Evolutionary conservation across 2,888 invertebrate species (phyloP), one percentile per base, ranked within the genome.

Genomic region (Xanthorhoe designata): DNA sequence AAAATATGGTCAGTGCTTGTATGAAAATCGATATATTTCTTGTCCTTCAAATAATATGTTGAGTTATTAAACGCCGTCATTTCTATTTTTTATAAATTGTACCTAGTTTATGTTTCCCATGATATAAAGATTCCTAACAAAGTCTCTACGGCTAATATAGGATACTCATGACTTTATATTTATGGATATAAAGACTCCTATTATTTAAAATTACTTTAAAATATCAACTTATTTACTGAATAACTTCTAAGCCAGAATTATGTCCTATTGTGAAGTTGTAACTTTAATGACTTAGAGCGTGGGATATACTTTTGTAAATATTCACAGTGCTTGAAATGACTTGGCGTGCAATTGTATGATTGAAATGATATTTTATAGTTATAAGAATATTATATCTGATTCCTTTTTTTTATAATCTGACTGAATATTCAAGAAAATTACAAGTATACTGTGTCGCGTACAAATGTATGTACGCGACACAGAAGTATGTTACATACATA

Each of bases 201-300:
- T 38, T 10, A 13, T 8, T 10, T 38, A 2, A 13, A 13, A 42
- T 13, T 42, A 10, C 13, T 42, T 13, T 2, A 9, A 38, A 38
- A 9, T 42, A 2, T 24, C 24, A 24, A 24, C 24, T 24, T 24
- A 42, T 42, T 13, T 10, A 42, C 2, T 13, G 38, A 13, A 42
- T 42, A 1, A 42, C 13, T 42, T 13, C 1, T 42, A 13, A 13
- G 38, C 4, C 35, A 5, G 5, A 35, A 35, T 35, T 35, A 29
- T 54, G 55, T 52, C 9, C 29, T n/a, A 19, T 61, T 59, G 56
- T 64, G 50, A 64, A 60, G 17, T 56, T 61, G 56, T 60, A 56
- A 60, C 52, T 59, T n/a, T 62, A 63, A 64, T 69, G 51, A 56
- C 54, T 57, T 42, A 29, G 66, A 64, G 51, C 54, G 75, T 77